Conservation (phyloP, 2,113 vertebrate genomes). For the Suricata suricatta region DNA sequence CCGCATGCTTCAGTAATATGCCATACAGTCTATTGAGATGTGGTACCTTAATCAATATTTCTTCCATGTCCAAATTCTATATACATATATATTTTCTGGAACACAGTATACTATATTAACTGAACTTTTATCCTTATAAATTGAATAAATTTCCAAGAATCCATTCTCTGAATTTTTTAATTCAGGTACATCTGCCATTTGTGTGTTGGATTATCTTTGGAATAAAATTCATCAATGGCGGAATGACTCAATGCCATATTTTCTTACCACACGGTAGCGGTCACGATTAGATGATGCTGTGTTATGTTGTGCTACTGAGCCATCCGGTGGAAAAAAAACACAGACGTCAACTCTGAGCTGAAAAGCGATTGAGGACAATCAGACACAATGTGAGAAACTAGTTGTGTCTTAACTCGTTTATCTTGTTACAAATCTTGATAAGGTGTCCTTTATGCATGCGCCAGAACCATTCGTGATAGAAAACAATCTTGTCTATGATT, state of each 20-base stretch:
- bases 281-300: neutral
- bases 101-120: neutral
- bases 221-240: neutral
- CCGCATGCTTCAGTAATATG: neutral
- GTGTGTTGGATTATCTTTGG: neutral
- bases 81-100: neutral
- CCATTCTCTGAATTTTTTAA: neutral
- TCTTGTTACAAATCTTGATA: neutral
- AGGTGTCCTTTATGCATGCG: neutral
- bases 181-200: neutral
- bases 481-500: neutral
- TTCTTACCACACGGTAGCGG: neutral
- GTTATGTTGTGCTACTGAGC: neutral
- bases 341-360: neutral
- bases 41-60: neutral
- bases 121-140: neutral
- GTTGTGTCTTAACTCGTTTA: constrained; percentile 26
- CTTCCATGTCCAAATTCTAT: neutral
- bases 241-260: neutral
- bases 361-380: neutral
- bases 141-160: neutral
- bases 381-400: neutral
- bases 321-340: neutral
- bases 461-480: neutral
- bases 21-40: neutral